Evolutionary conservation across 2,113 vertebrate species (phyloP), one percentile per base, ranked within the genome.

Genomic region (Gymnogyps californianus): DNA sequence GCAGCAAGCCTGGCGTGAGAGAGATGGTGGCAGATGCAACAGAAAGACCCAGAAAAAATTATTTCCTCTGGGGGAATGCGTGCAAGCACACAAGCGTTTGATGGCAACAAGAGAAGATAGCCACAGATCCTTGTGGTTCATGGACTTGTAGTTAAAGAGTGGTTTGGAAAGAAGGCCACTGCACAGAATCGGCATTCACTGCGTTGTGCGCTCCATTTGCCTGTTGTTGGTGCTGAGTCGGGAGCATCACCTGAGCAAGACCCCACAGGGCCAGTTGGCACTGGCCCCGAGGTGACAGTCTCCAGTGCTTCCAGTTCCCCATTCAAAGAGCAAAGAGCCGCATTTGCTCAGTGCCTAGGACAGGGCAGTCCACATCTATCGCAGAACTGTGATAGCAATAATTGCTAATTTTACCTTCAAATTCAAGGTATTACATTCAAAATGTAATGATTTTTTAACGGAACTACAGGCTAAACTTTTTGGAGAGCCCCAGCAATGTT

Each of bases 151-250:
- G 46, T 18, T 71, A 6, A 40, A 28, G 29, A 26, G 32, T 1
- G 19, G 9, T 16, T 42, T 44, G 83, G 70, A 66, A 44, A 52
- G 44, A 38, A 54, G 38, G 70, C 3, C 1, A 2, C 22, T 10
- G 52, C 79, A 25, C 44, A 57, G 58, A 62, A 4, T 0, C 59
- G 40, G 3, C 16, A 12, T 17, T 61, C 44, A 1, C 17, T n/a
- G n/a, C 1, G 0, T 1, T 1, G 1, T 8, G 6, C 15, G 81
- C 55, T 52, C 32, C 31, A 1, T 25, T 18, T 20, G 4, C 34
- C 38, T 38, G 49, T 2, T 2, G 2, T 13, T 22, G 40, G 11
- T n/a, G 49, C 21, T 2, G 4, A 18, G 22, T 1, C 2, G 3
- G 55, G 51, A 81, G 19, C 15, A 4, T 7, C 9, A 19, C 16